Evolutionary conservation across 2,888 invertebrate species (phyloP).

Genomic region (Drosophila koepferae): DNA sequence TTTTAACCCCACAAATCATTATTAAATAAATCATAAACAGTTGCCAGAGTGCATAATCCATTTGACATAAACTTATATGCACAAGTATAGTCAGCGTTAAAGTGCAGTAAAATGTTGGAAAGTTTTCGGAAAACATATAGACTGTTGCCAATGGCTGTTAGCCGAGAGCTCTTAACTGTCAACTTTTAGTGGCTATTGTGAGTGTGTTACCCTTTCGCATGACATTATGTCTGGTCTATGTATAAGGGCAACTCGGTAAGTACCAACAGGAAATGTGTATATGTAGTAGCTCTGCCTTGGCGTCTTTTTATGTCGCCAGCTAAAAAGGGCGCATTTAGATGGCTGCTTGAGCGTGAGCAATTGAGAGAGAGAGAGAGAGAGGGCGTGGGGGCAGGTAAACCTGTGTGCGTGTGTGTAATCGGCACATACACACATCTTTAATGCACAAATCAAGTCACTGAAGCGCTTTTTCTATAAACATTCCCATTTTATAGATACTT

Average conservation of each 20-base stretch:
- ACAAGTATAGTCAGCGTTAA: constrained; percentile 14
- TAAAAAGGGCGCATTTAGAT: constrained; percentile 33
- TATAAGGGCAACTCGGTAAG: constrained; percentile 54
- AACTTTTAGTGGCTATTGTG: constrained; percentile 68
- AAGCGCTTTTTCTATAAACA: constrained; percentile 79
- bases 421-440: constrained; percentile 51
- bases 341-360: constrained; percentile 5
- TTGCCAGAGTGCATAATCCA: not conserved
- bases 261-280: constrained; percentile 44
- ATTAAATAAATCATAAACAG: not conserved
- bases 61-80: constrained; percentile 1
- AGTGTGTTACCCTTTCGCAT: constrained; percentile 68
- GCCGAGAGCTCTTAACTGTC: constrained; percentile 62
- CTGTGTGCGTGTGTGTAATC: constrained; percentile 24
- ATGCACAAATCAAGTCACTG: constrained; percentile 80
- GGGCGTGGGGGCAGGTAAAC: constrained; percentile 51
- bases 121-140: constrained; percentile 18
- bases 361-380: no score
- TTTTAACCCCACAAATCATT: not conserved
- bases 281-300: constrained; percentile 20
- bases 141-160: constrained; percentile 17
- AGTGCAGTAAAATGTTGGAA: constrained; percentile 34
- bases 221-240: constrained; percentile 59
- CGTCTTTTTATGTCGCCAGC: constrained; percentile 63
- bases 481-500: constrained; percentile 78